phyloP scores from a whole-genome alignment of 2,113 vertebrate species.

The Dinomys branickii region DNA sequence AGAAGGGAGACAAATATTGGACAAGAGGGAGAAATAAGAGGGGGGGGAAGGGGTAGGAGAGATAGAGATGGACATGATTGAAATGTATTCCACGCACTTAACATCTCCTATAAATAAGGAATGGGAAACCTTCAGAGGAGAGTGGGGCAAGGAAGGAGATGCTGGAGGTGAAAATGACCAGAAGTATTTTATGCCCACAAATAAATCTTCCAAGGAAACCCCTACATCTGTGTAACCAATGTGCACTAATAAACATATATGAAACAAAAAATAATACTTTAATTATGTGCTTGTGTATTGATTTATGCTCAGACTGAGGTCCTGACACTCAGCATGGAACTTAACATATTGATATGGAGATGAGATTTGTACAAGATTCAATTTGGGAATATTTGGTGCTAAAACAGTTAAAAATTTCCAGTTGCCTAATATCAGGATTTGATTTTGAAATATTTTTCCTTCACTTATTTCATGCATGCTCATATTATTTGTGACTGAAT shows the following conservation, averaged over 20 bases:
- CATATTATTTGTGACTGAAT: slow-evolving; percentile 7
- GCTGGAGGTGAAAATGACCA: background rate
- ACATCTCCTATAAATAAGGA: background rate
- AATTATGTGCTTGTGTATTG: background rate
- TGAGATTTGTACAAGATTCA: background rate
- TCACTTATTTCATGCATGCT: background rate
- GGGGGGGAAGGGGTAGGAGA: background rate
- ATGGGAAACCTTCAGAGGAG: background rate
- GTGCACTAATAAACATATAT: background rate
- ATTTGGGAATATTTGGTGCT: background rate
- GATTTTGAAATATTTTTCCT: background rate
- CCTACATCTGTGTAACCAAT: background rate
- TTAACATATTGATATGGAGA: background rate
- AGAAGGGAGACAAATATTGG: background rate
- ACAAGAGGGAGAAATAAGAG: background rate
- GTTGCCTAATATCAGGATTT: background rate
- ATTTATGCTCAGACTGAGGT: background rate
- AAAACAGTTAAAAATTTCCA: slow-evolving; percentile 17
- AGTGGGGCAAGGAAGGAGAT: background rate
- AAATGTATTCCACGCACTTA: background rate
- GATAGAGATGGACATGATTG: background rate
- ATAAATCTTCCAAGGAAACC: background rate
- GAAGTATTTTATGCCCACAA: background rate
- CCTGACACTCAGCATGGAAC: background rate
- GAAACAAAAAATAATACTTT: background rate